Conservation (phyloP, 2,113 vertebrate genomes). For the Limnothrissa miodon region DNA sequence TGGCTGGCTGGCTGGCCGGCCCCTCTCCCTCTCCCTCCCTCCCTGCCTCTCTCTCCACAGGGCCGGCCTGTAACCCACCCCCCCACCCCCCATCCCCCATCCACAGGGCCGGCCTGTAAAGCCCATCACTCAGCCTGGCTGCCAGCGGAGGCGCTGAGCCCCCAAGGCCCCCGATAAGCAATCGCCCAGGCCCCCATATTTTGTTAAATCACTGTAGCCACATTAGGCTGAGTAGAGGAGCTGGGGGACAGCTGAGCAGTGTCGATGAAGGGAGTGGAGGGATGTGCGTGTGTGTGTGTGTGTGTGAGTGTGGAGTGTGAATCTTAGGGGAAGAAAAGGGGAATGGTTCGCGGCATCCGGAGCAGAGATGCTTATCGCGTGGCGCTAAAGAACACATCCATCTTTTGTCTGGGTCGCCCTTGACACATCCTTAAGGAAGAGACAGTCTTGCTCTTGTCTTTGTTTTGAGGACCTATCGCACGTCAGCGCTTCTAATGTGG, state of each 20-base stretch:
- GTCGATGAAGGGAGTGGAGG: not conserved
- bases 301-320: constrained; percentile 41
- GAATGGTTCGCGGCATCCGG: constrained; percentile 70
- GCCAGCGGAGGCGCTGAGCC: constrained; percentile 62
- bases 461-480: constrained; percentile 80
- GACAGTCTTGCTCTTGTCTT: constrained; percentile 75
- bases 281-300: not conserved
- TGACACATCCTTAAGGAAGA: constrained; percentile 80
- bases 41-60: no score
- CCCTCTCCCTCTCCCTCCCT: constrained; percentile 69
- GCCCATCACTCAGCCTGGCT: constrained; percentile 65
- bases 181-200: constrained; percentile 71
- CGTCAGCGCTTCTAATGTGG: constrained; percentile 72
- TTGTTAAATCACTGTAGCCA: constrained; percentile 71
- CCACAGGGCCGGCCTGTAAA: constrained; percentile 53
- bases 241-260: constrained; percentile 38
- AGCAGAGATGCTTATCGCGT: constrained; percentile 81
- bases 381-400: constrained; percentile 79
- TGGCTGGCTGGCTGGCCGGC: constrained; percentile 61
- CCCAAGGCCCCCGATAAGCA: constrained; percentile 83
- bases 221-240: constrained; percentile 76
- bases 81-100: no score
- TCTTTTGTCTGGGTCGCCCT: constrained; percentile 86
- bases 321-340: constrained; percentile 68
- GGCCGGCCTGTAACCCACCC: no score